phyloP scores from a whole-genome alignment of 2,113 vertebrate genomes.

The Hylia prasina region DNA sequence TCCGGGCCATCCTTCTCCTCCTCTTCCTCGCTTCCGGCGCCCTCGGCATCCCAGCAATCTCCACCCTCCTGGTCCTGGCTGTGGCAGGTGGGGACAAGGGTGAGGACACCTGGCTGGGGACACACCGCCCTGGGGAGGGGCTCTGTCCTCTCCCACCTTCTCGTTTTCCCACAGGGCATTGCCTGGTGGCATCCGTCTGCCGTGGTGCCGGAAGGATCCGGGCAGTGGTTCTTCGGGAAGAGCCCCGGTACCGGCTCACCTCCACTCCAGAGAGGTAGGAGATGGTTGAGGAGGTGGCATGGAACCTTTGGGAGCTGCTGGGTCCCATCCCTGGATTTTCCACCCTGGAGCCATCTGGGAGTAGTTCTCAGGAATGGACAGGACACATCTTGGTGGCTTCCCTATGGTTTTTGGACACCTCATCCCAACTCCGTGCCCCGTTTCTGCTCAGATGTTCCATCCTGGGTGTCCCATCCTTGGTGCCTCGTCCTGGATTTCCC shows the following conservation, averaged over 20 bases:
- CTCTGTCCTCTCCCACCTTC: neutral
- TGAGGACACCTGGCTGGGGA: neutral
- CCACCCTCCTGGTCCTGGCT: neutral
- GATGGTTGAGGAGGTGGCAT: neutral
- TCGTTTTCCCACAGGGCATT: conserved; percentile 32
- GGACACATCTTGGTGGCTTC: neutral
- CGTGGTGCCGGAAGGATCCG: rapidly evolving
- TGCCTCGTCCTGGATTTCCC: neutral
- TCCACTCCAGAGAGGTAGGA: conserved; percentile 77
- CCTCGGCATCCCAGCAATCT: neutral
- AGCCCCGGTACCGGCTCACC: neutral
- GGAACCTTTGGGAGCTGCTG: neutral
- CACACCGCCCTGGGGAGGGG: rapidly evolving
- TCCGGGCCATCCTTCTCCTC: conserved; percentile 69
- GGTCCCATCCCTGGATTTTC: neutral
- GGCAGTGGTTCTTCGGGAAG: rapidly evolving
- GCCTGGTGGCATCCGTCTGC: conserved; percentile 36
- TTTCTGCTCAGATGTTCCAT: neutral
- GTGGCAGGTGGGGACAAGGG: neutral
- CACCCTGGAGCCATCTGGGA: neutral
- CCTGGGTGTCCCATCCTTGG: neutral
- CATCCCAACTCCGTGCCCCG: neutral
- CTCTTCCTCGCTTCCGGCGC: conserved; percentile 66
- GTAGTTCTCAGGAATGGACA: neutral
- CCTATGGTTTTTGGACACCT: neutral